Base-by-base conservation (phyloP, 2,113 vertebrate genomes). In the Tautogolabrus adspersus region DNA sequence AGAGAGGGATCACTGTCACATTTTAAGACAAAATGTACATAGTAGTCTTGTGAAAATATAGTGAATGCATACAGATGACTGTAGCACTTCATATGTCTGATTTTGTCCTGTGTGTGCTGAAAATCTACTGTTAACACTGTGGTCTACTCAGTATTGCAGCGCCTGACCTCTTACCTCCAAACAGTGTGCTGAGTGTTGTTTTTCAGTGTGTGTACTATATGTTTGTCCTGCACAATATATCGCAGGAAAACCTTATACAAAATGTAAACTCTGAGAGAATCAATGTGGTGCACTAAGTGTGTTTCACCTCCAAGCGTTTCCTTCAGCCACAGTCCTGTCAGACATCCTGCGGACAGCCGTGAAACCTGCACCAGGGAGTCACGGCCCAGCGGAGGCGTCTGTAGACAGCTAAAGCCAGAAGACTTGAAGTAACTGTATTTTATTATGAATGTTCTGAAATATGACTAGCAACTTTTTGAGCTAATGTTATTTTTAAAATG, bases 81-180 rank as follows among this genome's bases (percentile, higher is more conserved):
- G 96, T 97, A 97, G 96, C 96, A 95, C 96, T 96, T 95, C 93
- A 94, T 95, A 96, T 96, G 81, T 87, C 96, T 95, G 93, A 94
- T 95, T 95, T 93, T 96, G 93, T 95, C 95, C 94, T 96, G 96
- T 96, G 94, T 96, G 95, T 96, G 94, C 96, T 95, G 90, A 94
- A 93, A 94, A 96, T 96, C 96, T 95, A 95, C 96, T 96, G 94
- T 94, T 94, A 93, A 95, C 96, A 97, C 96, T 97, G 96, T 97
- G 95, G 94, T 96, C 93, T 97, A 96, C 95, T 96, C 94, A 96
- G 95, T 96, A 95, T 98, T 96, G 96, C 96, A 97, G 97, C 98
- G 96, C 96, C 96, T 98, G 95, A 95, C 95, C 96, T 96, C 91
- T 88, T 93, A 96, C 95, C 72, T 77, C 65, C 71, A 93, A 96